Evolutionary conservation across 2,113 vertebrate species (phyloP).

Genomic region (Oenanthe oenanthe): DNA sequence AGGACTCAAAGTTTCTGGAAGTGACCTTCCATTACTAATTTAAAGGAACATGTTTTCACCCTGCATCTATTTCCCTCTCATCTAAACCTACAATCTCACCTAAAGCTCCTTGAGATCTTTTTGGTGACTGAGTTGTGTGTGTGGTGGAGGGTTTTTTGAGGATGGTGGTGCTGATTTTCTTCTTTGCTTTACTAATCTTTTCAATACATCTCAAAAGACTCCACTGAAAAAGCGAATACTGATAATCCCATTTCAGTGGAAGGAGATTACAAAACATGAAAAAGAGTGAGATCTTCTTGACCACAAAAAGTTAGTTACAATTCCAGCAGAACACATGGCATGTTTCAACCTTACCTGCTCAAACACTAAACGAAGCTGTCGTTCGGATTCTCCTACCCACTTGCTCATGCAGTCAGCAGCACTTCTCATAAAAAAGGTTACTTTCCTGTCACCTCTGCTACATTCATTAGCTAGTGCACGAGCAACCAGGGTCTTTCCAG

Average conservation of each 20-base stretch:
- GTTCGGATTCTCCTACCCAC: slow-evolving; percentile 95
- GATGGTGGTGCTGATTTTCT: not conserved
- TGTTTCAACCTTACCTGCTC: slow-evolving; percentile 84
- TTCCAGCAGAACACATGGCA: not conserved
- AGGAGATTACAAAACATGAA: not conserved
- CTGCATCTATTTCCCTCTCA: not conserved
- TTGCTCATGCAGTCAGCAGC: slow-evolving; percentile 94
- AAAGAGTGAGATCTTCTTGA: not conserved
- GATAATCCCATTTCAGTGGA: not conserved
- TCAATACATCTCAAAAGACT: not conserved
- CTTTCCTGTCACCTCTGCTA: slow-evolving; percentile 84
- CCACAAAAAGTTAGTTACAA: not conserved
- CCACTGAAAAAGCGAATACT: not conserved
- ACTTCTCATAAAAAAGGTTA: slow-evolving; percentile 95
- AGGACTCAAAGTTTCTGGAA: not conserved
- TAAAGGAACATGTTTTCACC: not conserved
- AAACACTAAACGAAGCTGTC: slow-evolving; percentile 89
- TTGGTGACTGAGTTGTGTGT: not conserved
- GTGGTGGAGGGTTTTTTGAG: not conserved
- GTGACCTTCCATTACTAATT: not conserved
- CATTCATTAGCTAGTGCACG: slow-evolving; percentile 94
- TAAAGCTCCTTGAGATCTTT: not conserved
- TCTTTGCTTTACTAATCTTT: not conserved
- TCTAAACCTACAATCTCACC: not conserved
- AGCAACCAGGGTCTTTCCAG: slow-evolving; percentile 94